phyloP scores from a whole-genome alignment of 1,140 invertebrate genomes.

The Tetramorium simillimum region DNA sequence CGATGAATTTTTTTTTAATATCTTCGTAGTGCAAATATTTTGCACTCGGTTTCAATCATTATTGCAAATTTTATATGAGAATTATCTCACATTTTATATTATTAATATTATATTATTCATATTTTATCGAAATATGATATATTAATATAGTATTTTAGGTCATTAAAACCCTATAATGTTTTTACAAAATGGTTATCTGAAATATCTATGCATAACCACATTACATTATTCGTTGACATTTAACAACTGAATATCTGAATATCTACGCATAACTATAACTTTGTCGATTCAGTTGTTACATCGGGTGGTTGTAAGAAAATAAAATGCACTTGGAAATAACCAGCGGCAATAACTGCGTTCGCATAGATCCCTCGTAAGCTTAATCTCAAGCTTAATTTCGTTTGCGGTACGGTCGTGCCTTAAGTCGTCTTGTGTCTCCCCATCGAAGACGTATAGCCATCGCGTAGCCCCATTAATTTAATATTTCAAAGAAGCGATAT shows the following conservation, averaged over 20 bases:
- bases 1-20: slow-evolving; percentile 37
- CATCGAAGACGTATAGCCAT: slow-evolving; percentile 26
- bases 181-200: neutral
- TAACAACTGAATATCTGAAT: neutral
- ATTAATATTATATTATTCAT: slow-evolving; percentile 29
- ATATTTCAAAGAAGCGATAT: slow-evolving; percentile 50
- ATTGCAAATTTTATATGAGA: slow-evolving; percentile 14
- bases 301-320: neutral
- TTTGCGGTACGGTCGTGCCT: slow-evolving; percentile 17
- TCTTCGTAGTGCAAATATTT: slow-evolving; percentile 18
- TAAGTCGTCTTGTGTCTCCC: slow-evolving; percentile 12
- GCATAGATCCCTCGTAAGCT: slow-evolving; percentile 25
- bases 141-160: slow-evolving; percentile 11
- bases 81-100: slow-evolving; percentile 23
- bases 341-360: neutral
- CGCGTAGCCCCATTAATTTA: slow-evolving; percentile 50
- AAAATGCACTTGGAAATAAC: slow-evolving; percentile 34
- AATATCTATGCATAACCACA: neutral
- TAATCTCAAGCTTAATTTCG: slow-evolving; percentile 42
- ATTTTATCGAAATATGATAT: neutral
- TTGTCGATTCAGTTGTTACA: neutral
- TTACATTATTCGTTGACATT: slow-evolving; percentile 30
- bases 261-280: neutral
- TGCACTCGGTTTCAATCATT: neutral
- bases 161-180: slow-evolving; percentile 17